Evolutionary conservation across 2,888 invertebrate genomes (phyloP).

Genomic region (Mystacides longicornis): DNA sequence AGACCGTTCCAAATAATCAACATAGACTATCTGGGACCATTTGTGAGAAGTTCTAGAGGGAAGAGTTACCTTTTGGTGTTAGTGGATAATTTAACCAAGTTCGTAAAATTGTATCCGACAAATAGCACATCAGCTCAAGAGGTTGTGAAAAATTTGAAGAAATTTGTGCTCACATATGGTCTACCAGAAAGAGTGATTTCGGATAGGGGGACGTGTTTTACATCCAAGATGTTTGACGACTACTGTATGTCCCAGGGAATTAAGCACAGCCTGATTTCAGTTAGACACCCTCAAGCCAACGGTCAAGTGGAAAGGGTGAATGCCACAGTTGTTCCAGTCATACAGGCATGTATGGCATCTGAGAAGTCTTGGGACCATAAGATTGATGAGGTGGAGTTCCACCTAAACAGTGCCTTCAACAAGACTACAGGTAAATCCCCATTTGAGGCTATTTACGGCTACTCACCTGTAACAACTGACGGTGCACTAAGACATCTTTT

Average conservation of each 20-base stretch:
- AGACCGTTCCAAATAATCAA: background rate
- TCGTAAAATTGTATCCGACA: no score
- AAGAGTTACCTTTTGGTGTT: background rate
- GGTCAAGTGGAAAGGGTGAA: background rate
- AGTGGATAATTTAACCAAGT: no score
- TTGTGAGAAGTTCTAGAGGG: background rate
- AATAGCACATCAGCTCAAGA: no score
- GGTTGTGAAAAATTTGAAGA: background rate
- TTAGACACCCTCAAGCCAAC: constrained; percentile 2
- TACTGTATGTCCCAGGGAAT: background rate
- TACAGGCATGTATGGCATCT: background rate
- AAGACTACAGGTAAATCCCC: background rate
- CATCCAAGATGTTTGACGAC: background rate
- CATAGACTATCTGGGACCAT: background rate
- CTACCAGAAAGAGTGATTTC: background rate
- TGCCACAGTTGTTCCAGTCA: background rate
- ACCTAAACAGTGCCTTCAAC: background rate
- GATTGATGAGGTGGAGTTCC: no score
- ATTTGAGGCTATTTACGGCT: background rate
- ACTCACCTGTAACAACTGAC: background rate
- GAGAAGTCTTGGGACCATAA: constrained; percentile 1
- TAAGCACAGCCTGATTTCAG: background rate
- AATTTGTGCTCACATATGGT: background rate
- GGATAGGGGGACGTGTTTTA: background rate
- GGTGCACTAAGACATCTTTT: background rate